Base-by-base conservation (phyloP, 2,797 vertebrate species). In the Hapalemur alaotrensis region DNA sequence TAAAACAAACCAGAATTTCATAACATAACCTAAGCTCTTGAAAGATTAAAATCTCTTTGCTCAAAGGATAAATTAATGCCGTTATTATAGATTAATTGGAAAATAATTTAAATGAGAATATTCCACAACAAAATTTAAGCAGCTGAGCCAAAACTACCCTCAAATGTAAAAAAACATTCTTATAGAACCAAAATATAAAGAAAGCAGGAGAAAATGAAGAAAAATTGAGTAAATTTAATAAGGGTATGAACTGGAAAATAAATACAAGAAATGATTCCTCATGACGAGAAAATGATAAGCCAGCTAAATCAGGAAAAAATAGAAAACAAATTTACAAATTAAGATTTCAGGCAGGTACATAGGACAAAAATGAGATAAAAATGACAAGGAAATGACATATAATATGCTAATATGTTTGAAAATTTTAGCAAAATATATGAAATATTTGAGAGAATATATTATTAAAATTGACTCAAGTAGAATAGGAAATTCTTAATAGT, bases 41-140 rank as follows among this genome's bases (percentile, higher is more conserved):
- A 30, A 10, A 95, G 41, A 79, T 75, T 83, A 93, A 95, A 92
- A 84, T 79, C 79, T 88, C 72, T 59, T 78, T 35, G 30, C n/a
- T 85, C 13, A 4, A 91, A 75, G 20, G 93, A 38, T 46, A 92
- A 86, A 90, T 75, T 22, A 72, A 88, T 38, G 32, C 22, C 76
- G 25, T 82, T 84, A 46, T 57, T 69, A 82, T 5, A 90, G 70
- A 92, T 88, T 95, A 88, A 95, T 57, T 85, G 30, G 30, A 67
- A 96, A 96, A 89, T 81, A 84, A 91, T 70, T 89, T 72, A 90
- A 67, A 69, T 52, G 46, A 88, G 73, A 92, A 85, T 2, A 84
- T 23, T 81, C 20, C 54, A 54, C 83, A 90, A 65, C 3, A 82
- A 95, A 94, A 93, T 1, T 43, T 75, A 85, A 78, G 18, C 38